Base-by-base conservation (phyloP, 30 jellyfish, hydroid and myxozoan species). In the Aurelia aurita region DNA sequence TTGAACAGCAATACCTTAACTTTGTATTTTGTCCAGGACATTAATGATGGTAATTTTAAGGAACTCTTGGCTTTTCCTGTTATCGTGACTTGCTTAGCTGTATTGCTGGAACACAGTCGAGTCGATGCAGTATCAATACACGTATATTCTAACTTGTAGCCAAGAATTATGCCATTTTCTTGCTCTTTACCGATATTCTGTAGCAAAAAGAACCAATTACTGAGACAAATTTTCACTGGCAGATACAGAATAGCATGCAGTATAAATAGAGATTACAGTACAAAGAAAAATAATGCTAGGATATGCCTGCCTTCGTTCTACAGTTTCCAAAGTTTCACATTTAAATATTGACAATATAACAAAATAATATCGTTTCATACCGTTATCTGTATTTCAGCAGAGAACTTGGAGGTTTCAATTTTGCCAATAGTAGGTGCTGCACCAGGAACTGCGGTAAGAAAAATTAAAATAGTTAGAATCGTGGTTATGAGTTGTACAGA, bases 21-120 rank as follows among this genome's bases (percentile, higher is more conserved):
- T n/a, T 25, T 51, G 49, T 74, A 86, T 32, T 28, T 64, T 13
- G 90, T 86, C 96, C 96, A 86, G 20, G 96, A 86, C 32, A n/a
- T 27, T 44, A 86, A 46, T 16, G 27, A 29, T 15, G 31, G 10
- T 12, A 86, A 68, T n/a, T 8, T 12, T 26, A 86, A 49, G 16
- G 44, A 70, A 34, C 49, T 28, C 54, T 16, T 55, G 43, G 44
- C 71, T 55, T 35, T 18, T 21, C 86, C 89, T 2, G 72, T 3
- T 12, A 74, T 62, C 4, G 21, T 53, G 43, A 23, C 84, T 18
- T 78, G 31, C 34, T 72, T 22, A n/a, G 20, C 53, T 7, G 72
- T 1, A 22, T 1, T 2, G 23, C 23, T 19, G n/a, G 72, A 27
- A 29, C 96, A 86, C 19, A 22, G 27, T 21, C 96, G 87, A 23